Evolutionary conservation across 1,140 invertebrate species (phyloP).

Genomic region (Cylas formicarius): DNA sequence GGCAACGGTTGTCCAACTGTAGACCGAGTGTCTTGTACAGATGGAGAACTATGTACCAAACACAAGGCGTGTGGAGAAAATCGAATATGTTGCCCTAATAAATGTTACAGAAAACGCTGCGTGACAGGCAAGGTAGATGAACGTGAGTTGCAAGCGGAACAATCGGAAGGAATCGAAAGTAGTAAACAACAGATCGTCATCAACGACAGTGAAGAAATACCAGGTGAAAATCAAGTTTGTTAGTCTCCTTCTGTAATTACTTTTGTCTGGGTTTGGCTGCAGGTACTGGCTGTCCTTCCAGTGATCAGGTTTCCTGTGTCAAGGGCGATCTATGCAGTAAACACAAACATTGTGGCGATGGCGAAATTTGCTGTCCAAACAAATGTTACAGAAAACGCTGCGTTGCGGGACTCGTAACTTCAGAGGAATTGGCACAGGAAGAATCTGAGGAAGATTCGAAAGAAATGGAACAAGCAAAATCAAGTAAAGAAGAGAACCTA

Average conservation of each 20-base stretch:
- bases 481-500: too few relatives aligned
- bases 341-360: constrained; percentile 15
- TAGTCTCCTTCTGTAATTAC: too few relatives aligned
- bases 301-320: constrained; percentile 12
- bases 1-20: constrained; percentile 13
- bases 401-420: constrained; percentile 11
- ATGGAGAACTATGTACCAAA: constrained; percentile 17
- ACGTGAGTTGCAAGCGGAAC: constrained; percentile 15
- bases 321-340: constrained; percentile 16
- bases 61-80: constrained; percentile 17
- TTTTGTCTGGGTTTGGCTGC: too few relatives aligned
- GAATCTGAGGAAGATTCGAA: constrained; percentile 20
- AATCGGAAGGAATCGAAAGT: constrained; percentile 15
- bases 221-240: too few relatives aligned
- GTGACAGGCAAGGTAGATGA: constrained; percentile 10
- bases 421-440: constrained; percentile 11
- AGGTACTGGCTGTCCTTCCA: constrained; percentile 18
- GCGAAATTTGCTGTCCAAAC: constrained; percentile 18
- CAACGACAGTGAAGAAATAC: constrained; percentile 13
- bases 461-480: constrained; percentile 6
- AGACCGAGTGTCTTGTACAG: constrained; percentile 12
- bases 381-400: constrained; percentile 20
- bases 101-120: constrained; percentile 18
- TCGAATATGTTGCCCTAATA: constrained; percentile 19
- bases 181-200: constrained; percentile 12